phyloP scores from a whole-genome alignment of 2,888 invertebrate genomes.

The Eupithecia pulchellata region DNA sequence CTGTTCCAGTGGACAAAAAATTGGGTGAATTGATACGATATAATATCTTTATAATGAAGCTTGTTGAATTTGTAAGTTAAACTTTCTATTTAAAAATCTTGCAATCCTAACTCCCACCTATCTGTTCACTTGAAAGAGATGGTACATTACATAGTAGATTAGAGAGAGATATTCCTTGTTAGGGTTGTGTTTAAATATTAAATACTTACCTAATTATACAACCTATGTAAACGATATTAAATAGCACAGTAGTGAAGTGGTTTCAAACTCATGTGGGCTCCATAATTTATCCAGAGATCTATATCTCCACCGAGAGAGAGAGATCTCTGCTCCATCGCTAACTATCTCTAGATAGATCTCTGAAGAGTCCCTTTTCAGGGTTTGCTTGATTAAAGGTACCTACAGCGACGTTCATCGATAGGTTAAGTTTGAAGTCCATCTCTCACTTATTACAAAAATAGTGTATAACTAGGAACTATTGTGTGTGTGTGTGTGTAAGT shows the following conservation, averaged over 20 bases:
- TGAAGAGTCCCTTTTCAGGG: not conserved
- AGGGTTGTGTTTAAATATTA: not conserved
- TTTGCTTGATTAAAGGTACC: not conserved
- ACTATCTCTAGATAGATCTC: not conserved
- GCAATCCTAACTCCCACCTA: not conserved
- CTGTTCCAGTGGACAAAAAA: constrained; percentile 79
- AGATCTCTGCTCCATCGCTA: too few relatives aligned
- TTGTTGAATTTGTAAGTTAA: constrained; percentile 80
- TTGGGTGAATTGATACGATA: constrained; percentile 77
- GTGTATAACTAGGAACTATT: not conserved
- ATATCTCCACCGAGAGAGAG: too few relatives aligned
- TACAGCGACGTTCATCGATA: not conserved
- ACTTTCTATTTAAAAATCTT: not conserved
- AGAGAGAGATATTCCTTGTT: too few relatives aligned
- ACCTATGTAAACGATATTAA: too few relatives aligned
- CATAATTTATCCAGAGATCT: too few relatives aligned
- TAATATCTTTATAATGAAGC: constrained; percentile 80
- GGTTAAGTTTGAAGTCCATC: not conserved
- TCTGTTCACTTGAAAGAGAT: not conserved
- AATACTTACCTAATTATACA: not conserved
- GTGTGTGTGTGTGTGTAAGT: too few relatives aligned
- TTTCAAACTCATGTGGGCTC: too few relatives aligned
- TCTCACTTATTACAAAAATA: not conserved
- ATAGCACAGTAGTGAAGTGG: not conserved
- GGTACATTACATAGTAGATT: too few relatives aligned